Conservation (phyloP, 1,140 invertebrate species). For the Drosophila saltans region DNA sequence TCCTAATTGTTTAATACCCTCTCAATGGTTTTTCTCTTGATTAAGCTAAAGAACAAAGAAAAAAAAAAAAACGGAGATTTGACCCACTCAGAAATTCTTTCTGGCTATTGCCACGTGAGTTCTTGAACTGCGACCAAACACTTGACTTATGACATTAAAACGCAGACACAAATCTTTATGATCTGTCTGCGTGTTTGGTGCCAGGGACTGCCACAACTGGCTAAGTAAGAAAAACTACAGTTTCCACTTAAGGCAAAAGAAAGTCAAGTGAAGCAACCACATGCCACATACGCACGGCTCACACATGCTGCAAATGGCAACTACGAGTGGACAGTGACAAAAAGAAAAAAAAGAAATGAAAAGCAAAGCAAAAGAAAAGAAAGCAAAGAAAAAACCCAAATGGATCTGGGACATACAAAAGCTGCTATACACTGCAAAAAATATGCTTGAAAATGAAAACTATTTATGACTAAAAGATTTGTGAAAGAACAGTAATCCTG, state of each 20-base stretch:
- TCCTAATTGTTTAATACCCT: constrained; percentile 80
- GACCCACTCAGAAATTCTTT: not conserved
- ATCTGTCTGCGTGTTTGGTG: constrained; percentile 45
- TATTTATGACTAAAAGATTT: too few species aligned
- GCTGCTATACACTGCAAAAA: not conserved
- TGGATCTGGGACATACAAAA: constrained; percentile 11
- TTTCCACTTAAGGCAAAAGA: constrained; percentile 71
- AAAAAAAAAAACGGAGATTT: not conserved
- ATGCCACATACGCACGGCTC: constrained; percentile 27
- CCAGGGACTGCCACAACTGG: constrained; percentile 43
- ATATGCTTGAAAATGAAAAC: too few species aligned
- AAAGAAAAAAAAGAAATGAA: constrained; percentile 47
- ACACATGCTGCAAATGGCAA: constrained; percentile 67
- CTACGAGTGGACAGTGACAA: constrained; percentile 74
- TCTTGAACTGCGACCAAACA: constrained; percentile 69
- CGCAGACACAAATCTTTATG: constrained; percentile 79
- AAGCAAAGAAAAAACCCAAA: constrained; percentile 12
- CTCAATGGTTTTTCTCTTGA: constrained; percentile 54
- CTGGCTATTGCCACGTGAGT: constrained; percentile 37
- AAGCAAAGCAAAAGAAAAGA: constrained; percentile 8
- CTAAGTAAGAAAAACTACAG: constrained; percentile 81
- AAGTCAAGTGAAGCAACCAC: constrained; percentile 39
- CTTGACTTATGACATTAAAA: constrained; percentile 77
- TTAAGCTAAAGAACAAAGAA: not conserved
- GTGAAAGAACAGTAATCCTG: too few species aligned